These are phyloP conservation scores for Nebria ingens DNA, from an alignment of 1,140 invertebrate genomes.

Conservation along the genomic window DNA sequence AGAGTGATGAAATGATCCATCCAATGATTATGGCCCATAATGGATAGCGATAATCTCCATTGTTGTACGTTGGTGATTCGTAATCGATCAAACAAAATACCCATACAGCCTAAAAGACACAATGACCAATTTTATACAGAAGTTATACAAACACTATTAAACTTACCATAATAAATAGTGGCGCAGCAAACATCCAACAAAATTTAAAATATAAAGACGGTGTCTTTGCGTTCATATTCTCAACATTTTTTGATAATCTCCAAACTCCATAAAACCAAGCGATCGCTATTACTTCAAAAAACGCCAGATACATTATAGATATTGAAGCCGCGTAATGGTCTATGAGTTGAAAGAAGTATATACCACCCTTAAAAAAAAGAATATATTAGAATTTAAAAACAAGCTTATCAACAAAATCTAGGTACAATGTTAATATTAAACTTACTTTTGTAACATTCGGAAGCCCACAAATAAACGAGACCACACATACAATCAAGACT, in stretches of 20 bases:
- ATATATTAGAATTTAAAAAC: constrained; percentile 1
- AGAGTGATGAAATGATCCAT: constrained; percentile 75
- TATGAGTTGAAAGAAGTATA: constrained; percentile 86
- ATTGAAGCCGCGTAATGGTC: constrained; percentile 87
- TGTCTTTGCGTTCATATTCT: constrained; percentile 74
- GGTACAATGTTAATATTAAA: constrained; percentile 11
- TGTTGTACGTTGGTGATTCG: constrained; percentile 66
- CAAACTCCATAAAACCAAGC: constrained; percentile 87
- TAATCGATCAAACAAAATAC: constrained; percentile 81
- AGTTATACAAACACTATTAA: background rate
- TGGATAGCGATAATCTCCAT: constrained; percentile 68
- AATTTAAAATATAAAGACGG: constrained; percentile 73
- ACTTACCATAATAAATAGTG: constrained; percentile 67
- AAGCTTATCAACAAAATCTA: background rate
- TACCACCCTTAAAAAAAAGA: constrained; percentile 59
- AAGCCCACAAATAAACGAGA: constrained; percentile 74
- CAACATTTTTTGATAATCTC: constrained; percentile 66
- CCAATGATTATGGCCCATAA: constrained; percentile 74
- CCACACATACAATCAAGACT: constrained; percentile 69
- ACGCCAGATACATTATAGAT: constrained; percentile 83
- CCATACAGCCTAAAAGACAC: constrained; percentile 59
- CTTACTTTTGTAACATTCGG: constrained; percentile 71
- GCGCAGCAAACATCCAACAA: constrained; percentile 75
- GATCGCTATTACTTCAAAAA: constrained; percentile 84
- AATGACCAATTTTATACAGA: too few species aligned